These are phyloP conservation scores for Brachionus plicatilis DNA, from an alignment of 1,140 invertebrate genomes.

Conservation along the genomic window DNA sequence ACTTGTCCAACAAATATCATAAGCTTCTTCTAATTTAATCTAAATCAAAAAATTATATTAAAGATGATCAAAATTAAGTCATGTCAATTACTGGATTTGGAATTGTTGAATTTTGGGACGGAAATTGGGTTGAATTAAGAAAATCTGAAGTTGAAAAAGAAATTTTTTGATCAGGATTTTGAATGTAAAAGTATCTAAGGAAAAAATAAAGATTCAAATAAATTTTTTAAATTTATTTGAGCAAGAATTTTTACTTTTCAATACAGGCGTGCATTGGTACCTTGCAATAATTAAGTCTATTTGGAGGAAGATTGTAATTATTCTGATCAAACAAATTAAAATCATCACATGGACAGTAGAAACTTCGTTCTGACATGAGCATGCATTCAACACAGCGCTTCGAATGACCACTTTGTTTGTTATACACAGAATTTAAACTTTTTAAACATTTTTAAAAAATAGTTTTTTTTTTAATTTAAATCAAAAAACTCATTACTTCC, in stretches of 20 bases:
- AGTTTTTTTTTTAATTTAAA: background rate
- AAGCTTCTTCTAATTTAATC: background rate
- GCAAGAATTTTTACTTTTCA: background rate
- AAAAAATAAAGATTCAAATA: background rate
- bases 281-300: background rate
- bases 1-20: background rate
- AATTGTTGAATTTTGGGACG: background rate
- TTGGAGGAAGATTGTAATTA: background rate
- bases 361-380: slow-evolving; percentile 7
- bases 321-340: slow-evolving; percentile 20
- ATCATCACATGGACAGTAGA: slow-evolving; percentile 38
- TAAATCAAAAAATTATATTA: background rate
- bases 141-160: too few relatives aligned
- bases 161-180: background rate
- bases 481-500: background rate
- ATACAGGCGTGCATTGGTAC: background rate
- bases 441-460: background rate
- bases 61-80: background rate
- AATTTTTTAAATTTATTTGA: background rate
- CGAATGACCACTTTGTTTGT: background rate
- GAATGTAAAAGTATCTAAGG: background rate
- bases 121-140: too few relatives aligned
- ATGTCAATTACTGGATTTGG: background rate
- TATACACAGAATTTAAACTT: background rate
- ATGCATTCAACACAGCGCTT: slow-evolving; percentile 19